Percentiles rank a stretch among this genome's conserved stretches.
Conservation (phyloP, 2,797 vertebrate genomes). For the Salarias fasciatus region DNA sequence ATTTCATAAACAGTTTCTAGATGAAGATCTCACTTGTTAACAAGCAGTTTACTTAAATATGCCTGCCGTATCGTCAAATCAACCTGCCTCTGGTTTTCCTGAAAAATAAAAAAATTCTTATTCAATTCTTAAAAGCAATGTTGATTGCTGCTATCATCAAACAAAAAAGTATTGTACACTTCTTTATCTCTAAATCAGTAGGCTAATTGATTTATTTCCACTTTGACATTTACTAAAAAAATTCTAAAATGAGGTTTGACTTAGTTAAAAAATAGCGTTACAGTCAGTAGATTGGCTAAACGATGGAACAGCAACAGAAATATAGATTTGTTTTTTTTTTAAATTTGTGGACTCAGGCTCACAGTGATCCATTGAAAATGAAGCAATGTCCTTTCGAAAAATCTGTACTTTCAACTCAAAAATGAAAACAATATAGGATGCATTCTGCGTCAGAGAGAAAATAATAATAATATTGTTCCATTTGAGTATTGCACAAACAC, state of each 20-base stretch:
- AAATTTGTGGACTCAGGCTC: too few species aligned
- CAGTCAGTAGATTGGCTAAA: too few species aligned
- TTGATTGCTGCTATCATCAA: slow-evolving; percentile 2
- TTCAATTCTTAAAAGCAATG: background rate
- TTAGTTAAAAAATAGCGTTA: background rate
- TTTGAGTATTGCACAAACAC: too few species aligned
- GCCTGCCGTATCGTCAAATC: background rate
- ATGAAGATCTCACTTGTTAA: slow-evolving; percentile 18
- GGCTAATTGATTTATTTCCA: background rate
- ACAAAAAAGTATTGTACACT: slow-evolving; percentile 6
- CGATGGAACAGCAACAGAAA: too few species aligned
- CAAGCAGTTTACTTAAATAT: background rate
- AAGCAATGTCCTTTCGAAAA: too few species aligned
- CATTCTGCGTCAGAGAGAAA: too few species aligned
- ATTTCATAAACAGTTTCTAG: slow-evolving; percentile 17
- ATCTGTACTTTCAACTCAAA: too few species aligned
- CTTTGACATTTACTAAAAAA: background rate
- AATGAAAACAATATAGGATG: too few species aligned
- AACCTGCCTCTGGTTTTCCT: background rate
- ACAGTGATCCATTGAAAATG: too few species aligned
- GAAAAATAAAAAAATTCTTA: background rate
- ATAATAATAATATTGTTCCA: too few species aligned
- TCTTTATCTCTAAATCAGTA: background rate
- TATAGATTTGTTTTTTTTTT: too few species aligned
- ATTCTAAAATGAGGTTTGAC: background rate